phyloP scores from a whole-genome alignment of 2,888 invertebrate species.

The Aphelenchoides bicaudatus region DNA sequence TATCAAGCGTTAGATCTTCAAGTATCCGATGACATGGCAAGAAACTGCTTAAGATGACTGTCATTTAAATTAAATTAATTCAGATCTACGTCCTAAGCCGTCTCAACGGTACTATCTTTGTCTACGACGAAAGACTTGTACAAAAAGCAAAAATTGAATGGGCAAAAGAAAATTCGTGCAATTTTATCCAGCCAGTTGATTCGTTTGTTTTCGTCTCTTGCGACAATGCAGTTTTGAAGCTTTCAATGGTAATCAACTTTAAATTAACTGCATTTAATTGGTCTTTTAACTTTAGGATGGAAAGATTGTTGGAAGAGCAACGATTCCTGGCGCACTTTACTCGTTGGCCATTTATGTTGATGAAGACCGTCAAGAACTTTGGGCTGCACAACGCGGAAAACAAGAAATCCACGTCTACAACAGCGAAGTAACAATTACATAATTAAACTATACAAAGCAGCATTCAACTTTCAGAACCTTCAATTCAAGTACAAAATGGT shows the following conservation, averaged over 20 bases:
- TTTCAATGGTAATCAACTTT: slow-evolving; percentile 12
- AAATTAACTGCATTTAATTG: too few relatives aligned
- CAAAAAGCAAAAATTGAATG: not conserved
- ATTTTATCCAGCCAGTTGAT: slow-evolving; percentile 12
- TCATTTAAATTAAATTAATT: not conserved
- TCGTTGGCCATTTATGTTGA: slow-evolving; percentile 7
- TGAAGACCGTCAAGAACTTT: not conserved
- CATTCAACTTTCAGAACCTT: slow-evolving; percentile 1
- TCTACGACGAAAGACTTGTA: slow-evolving; percentile 2
- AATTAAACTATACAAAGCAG: too few relatives aligned
- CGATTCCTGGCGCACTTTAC: slow-evolving; percentile 4
- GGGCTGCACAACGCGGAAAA: slow-evolving; percentile 11
- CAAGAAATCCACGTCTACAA: slow-evolving; percentile 11
- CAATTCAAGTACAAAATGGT: not conserved
- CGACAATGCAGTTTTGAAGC: slow-evolving; percentile 1
- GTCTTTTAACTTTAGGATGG: slow-evolving; percentile 8
- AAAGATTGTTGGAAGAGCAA: not conserved
- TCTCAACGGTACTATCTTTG: not conserved
- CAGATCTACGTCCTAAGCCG: slow-evolving; percentile 16
- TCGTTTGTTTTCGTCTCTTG: slow-evolving; percentile 3
- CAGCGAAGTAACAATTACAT: not conserved
- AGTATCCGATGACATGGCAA: not conserved
- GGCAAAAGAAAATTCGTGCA: slow-evolving; percentile 6
- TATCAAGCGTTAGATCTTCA: slow-evolving; percentile 13
- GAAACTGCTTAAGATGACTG: not conserved